Evolutionary conservation across 2,797 vertebrate genomes (phyloP), one percentile per base, ranked within the genome.

Genomic region (Bradypus variegatus): DNA sequence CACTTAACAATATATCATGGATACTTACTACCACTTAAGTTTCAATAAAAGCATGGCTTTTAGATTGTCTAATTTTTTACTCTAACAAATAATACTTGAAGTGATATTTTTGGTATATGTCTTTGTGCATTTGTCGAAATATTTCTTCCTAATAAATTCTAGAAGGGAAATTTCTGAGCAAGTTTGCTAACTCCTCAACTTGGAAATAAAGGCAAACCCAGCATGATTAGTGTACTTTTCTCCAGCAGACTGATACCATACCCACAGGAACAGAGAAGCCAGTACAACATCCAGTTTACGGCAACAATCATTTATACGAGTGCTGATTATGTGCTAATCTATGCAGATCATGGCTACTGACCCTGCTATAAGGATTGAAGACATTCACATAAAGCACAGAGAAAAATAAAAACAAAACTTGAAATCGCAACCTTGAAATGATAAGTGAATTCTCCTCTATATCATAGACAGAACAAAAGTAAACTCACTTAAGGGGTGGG

Each of bases 131-230:
- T 60, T 88, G 33, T 60, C 64, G 82, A 89, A 88, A 78, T 91
- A 83, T 45, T 93, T 94, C n/a, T 89, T 88, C 77, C 81, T 88
- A 89, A 60, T 23, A 89, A 93, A 89, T 81, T 93, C 87, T 89
- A 73, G 65, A 48, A 82, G 65, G 25, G 31, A 82, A 55, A 88
- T 89, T 89, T 93, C 64, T 60, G n/a, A 94, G 58, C 69, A 94
- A 5, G 27, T 90, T 86, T 90, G 81, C 73, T 62, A 90, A 76
- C n/a, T 76, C 64, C 65, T 78, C 76, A 85, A 41, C 72, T 94
- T 90, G 70, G 67, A 90, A 83, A 91, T 36, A 67, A 0, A 91
- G 81, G 14, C 53, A 75, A 94, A 92, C 62, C 45, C 15, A 55
- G 45, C 36, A 93, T 55, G 76, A 41, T 86, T 86, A 73, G 67